Evolutionary conservation across 2,888 invertebrate genomes (phyloP), one percentile per base, ranked within the genome.

Genomic region (Andrena camellia): DNA sequence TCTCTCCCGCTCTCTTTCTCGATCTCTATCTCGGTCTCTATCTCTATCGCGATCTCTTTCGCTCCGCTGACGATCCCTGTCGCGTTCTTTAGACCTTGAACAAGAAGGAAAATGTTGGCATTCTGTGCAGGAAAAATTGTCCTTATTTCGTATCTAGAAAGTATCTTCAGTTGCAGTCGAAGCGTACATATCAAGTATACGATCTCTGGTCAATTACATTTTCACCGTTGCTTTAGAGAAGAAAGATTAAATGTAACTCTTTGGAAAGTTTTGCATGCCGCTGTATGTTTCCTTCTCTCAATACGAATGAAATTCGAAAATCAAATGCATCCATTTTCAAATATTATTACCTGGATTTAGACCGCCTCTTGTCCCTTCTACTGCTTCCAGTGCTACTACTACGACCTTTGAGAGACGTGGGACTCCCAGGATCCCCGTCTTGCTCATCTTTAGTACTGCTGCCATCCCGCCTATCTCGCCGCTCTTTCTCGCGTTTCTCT

Each of bases 1-100:
- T 29, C 94, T 88, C 60, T 95, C 95, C 26, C 94, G 89, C 79
- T 95, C 95, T 0, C 94, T 89, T 20, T 95, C 94, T 54, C 94
- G 90, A 52, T 95, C 93, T 93, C 94, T 90, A 94, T 96, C 94
- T 92, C 96, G 90, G 94, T 95, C 94, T 94, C 97, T 90, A 95
- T 96, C 89, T 71, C 78, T 66, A 13, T 77, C 84, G 73, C 90
- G 78, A 73, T 94, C 94, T 29, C 94, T 89, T 62, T 96, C 89
- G n/a, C 68, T 66, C 20, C 78, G 68, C 54, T 78, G 85, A 78
- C 90, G 78, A 78, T 94, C 94, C 94, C 97, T 90, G 95, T 92
- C 94, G n/a, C 94, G 90, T 77, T 94, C 93, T 62, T 94, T 92
- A 35, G 92, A 92, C 63, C 92, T 90, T 68, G 4, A 66, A 60